Base-by-base conservation (phyloP, 1,140 invertebrate genomes). In the Atta colombica region DNA sequence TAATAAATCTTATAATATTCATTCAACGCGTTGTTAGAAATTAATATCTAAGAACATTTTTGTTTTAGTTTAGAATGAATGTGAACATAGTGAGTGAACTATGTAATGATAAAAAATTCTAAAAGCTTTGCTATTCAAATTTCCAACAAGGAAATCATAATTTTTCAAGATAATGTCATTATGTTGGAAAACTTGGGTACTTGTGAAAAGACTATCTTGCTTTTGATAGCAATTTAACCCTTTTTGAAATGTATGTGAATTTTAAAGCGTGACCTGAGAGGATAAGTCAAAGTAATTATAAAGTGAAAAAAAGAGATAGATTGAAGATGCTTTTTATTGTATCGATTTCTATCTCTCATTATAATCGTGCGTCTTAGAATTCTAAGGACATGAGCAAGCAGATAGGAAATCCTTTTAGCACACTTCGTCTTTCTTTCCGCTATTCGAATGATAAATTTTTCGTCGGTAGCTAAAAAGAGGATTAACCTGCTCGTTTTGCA, bases 271-370 rank as follows among this genome's bases (percentile, higher is more conserved):
- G 14, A 12, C n/a, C 12, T 25, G n/a, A 25, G 10, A 5, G 12
- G 6, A 2, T 66, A 51, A 68, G 14, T 4, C 1, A 8, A 80
- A 69, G n/a, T 71, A 51, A 81, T 81, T 55, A 68, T 51, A 53
- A 35, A 8, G 14, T 68, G 3, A 45, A 39, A 39, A 66, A 78
- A 18, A 53, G 16, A 6, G 0, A 8, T 25, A 14, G 51, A 51
- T 68, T 68, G 12, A 80, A 80, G 16, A 5, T 8, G 21, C 3
- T 4, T 4, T 39, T n/a, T 4, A 39, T 5, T 55, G 5, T 2
- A 7, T 25, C 49, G 77, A 80, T 21, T 68, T 78, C 69, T 81
- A 81, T 58, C 65, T 80, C 14, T 39, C n/a, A 45, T 55, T 69
- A 81, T 16, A 69, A 39, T 5, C 35, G n/a, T 68, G 16, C n/a